Evolutionary conservation across 1,140 invertebrate genomes (phyloP).

Genomic region (Ctenoplectra terminalis): DNA sequence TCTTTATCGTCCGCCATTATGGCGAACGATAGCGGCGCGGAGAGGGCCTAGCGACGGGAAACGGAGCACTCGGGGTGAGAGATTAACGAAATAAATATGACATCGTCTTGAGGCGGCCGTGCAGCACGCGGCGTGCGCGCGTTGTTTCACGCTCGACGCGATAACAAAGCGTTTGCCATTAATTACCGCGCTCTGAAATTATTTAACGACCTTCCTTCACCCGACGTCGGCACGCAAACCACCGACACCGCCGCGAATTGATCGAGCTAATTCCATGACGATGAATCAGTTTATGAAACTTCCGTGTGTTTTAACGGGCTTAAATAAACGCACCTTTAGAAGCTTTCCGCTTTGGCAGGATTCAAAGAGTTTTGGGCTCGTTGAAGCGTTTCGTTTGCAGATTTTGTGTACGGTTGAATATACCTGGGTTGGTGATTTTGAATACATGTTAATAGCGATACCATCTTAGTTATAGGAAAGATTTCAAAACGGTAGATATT

Average conservation of each 20-base stretch:
- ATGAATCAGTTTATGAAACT: constrained; percentile 41
- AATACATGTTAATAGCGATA: no score
- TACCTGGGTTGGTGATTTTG: no score
- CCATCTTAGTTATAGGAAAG: no score
- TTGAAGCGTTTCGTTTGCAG: no score
- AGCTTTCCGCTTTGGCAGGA: no score
- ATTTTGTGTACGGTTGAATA: no score
- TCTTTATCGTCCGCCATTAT: constrained; percentile 39
- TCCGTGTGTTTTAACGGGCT: constrained; percentile 14
- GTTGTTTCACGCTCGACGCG: constrained; percentile 50
- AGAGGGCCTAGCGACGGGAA: background rate
- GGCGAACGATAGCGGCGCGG: constrained; percentile 35
- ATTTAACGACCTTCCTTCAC: constrained; percentile 43
- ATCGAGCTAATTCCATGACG: constrained; percentile 29
- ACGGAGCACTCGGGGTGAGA: constrained; percentile 26
- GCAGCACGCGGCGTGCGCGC: constrained; percentile 1
- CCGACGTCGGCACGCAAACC: constrained; percentile 37
- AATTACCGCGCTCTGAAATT: constrained; percentile 52
- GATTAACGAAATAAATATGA: constrained; percentile 59
- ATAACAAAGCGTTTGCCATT: constrained; percentile 54
- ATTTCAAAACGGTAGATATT: no score
- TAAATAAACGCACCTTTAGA: background rate
- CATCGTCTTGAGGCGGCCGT: constrained; percentile 29
- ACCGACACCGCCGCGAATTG: constrained; percentile 29
- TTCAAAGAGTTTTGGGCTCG: no score